phyloP scores from a whole-genome alignment of 2,888 invertebrate genomes.

The Anthoptus insignis region DNA sequence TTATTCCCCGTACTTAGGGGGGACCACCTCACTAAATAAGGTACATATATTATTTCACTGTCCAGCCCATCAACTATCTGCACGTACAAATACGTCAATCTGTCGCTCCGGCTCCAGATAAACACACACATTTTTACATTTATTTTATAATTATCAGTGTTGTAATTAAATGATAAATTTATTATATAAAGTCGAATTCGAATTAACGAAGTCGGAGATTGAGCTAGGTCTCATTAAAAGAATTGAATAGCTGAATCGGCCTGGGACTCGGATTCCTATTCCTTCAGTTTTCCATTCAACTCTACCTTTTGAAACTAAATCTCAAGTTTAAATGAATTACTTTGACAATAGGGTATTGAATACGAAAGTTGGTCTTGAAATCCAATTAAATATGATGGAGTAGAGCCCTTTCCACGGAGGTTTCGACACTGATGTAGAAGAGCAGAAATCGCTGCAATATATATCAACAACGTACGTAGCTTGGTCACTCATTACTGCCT shows the following conservation, averaged over 20 bases:
- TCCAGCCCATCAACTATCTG: too few species aligned
- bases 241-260: conserved; percentile 49
- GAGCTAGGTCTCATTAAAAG: conserved; percentile 80
- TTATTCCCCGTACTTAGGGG: too few species aligned
- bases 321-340: conserved; percentile 78
- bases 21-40: too few species aligned
- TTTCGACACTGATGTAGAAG: conserved; percentile 19
- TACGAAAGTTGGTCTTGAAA: conserved; percentile 58
- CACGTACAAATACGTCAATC: too few species aligned
- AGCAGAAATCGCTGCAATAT: background rate
- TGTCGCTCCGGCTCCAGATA: too few species aligned
- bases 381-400: conserved; percentile 56
- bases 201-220: conserved; percentile 20
- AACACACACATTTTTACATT: too few species aligned
- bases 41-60: too few species aligned
- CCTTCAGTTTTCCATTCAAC: conserved; percentile 71
- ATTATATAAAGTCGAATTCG: background rate
- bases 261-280: conserved; percentile 68
- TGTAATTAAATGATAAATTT: too few species aligned
- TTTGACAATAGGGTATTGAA: conserved; percentile 73
- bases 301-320: conserved; percentile 80
- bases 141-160: too few species aligned
- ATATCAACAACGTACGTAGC: too few species aligned
- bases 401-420: conserved; percentile 12
- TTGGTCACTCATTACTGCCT: too few species aligned